Percentiles rank a stretch among this genome's conserved stretches.
These are phyloP conservation scores for Orycteropus afer DNA, from an alignment of 2,113 vertebrate species.

Conservation along the genomic window DNA sequence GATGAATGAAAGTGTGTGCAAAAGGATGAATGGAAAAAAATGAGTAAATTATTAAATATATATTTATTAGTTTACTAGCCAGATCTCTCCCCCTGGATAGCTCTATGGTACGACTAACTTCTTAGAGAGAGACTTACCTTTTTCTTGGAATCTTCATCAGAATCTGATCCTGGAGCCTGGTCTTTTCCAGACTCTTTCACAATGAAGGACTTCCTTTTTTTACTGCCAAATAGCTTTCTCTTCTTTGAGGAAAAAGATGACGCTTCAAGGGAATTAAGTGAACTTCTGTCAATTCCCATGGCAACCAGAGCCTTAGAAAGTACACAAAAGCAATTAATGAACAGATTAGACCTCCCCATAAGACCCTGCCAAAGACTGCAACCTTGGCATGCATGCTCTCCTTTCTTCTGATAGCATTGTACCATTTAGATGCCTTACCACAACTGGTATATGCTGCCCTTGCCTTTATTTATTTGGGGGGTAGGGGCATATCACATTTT, in stretches of 20 bases:
- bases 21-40: not conserved
- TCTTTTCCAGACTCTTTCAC: slow-evolving; percentile 35
- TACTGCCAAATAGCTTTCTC: slow-evolving; percentile 69
- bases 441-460: too few relatives aligned
- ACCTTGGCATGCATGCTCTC: not conserved
- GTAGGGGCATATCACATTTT: not conserved
- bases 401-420: not conserved
- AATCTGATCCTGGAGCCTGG: slow-evolving; percentile 48
- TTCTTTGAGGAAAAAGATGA: slow-evolving; percentile 76
- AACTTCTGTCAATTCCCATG: slow-evolving; percentile 80
- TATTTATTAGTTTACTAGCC: not conserved
- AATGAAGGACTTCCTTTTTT: slow-evolving; percentile 70
- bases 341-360: not conserved
- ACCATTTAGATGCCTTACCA: not conserved
- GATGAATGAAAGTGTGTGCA: not conserved
- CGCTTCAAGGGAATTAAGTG: slow-evolving; percentile 77
- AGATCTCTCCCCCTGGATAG: not conserved
- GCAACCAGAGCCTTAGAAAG: slow-evolving; percentile 76
- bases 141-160: slow-evolving; percentile 57
- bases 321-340: slow-evolving; percentile 49
- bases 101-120: not conserved
- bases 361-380: not conserved
- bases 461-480: not conserved
- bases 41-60: not conserved
- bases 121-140: slow-evolving; percentile 55